phyloP scores from a whole-genome alignment of 2,888 invertebrate genomes.

The Campoletis raptor region DNA sequence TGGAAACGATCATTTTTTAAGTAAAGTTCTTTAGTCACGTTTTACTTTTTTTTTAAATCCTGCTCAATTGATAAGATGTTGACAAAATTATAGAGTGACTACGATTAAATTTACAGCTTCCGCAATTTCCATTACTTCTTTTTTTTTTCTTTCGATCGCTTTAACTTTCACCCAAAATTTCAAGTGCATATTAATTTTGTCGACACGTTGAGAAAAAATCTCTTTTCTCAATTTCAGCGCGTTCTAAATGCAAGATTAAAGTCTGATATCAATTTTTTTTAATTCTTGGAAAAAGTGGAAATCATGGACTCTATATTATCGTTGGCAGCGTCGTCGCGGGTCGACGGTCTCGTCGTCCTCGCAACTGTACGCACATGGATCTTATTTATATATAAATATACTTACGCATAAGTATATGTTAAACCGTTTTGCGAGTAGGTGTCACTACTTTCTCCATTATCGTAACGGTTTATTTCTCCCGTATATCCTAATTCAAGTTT shows the following conservation, averaged over 20 bases:
- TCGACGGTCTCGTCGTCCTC: constrained; percentile 57
- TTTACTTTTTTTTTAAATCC: not conserved
- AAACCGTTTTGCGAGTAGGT: constrained; percentile 68
- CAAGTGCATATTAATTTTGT: constrained; percentile 26
- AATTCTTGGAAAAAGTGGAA: constrained; percentile 16
- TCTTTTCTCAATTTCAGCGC: constrained; percentile 17
- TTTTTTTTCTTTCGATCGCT: not conserved
- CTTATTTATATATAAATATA: constrained; percentile 30
- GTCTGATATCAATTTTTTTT: not conserved
- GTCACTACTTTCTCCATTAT: constrained; percentile 81
- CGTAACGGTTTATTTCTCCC: constrained; percentile 77
- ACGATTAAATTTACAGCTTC: not conserved
- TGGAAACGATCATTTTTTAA: not conserved
- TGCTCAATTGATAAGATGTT: not conserved
- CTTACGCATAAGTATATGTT: constrained; percentile 10
- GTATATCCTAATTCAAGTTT: constrained; percentile 77
- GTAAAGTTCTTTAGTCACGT: not conserved
- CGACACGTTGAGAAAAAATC: constrained; percentile 20
- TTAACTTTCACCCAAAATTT: constrained; percentile 61
- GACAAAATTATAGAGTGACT: not conserved
- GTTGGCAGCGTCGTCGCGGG: constrained; percentile 48
- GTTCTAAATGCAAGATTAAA: not conserved
- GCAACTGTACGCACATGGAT: constrained; percentile 36
- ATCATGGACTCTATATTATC: constrained; percentile 53
- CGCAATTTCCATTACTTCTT: not conserved